Conservation (phyloP, 2,113 vertebrate species). For the Ptilonorhynchus violaceus region DNA sequence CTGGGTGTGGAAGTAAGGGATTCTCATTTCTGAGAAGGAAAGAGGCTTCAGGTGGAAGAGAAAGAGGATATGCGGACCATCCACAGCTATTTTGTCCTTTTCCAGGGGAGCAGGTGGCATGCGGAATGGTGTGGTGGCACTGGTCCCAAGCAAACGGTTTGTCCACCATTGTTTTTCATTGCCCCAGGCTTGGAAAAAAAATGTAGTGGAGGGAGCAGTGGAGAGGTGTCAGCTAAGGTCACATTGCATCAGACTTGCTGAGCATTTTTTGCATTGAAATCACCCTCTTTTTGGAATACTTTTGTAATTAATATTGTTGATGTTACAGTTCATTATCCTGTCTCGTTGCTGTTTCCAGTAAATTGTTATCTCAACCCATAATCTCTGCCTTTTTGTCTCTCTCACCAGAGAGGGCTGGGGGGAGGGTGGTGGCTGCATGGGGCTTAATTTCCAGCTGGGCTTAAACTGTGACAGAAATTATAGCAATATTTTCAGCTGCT, state of each 20-base stretch:
- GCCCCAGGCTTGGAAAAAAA: neutral
- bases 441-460: neutral
- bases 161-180: neutral
- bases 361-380: neutral
- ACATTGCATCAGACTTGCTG: neutral
- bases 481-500: neutral
- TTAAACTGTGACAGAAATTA: neutral
- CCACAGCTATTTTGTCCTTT: neutral
- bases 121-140: neutral
- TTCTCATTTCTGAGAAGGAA: neutral
- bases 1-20: neutral
- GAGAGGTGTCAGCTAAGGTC: rapidly evolving
- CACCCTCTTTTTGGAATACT: neutral
- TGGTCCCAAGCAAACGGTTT: neutral
- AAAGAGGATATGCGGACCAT: neutral
- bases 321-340: neutral
- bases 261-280: neutral
- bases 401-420: neutral
- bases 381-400: neutral
- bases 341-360: neutral
- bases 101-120: neutral
- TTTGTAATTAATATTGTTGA: neutral
- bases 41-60: neutral
- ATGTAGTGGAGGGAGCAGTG: too few species aligned
- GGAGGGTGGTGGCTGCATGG: rapidly evolving